A percentile compares a stretch with the other conserved stretches of the same genome.
These are phyloP conservation scores for Morphnarchus princeps DNA, from an alignment of 2,113 vertebrate genomes.

Conservation along the genomic window DNA sequence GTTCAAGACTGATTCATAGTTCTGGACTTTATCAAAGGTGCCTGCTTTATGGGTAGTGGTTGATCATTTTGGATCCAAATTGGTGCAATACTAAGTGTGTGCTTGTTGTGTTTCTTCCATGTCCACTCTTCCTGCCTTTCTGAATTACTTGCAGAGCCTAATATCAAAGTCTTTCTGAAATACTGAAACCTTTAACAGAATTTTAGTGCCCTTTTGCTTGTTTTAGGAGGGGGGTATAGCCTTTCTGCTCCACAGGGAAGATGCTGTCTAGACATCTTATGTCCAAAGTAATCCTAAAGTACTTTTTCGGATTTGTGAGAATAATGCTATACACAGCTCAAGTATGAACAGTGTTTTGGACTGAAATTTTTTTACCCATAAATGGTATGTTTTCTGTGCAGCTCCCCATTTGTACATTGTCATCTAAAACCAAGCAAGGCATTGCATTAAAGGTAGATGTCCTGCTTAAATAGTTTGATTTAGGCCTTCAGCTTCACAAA, in stretches of 20 bases:
- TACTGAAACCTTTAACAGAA: not conserved
- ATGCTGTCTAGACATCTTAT: not conserved
- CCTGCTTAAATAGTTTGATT: not conserved
- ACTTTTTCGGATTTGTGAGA: not conserved
- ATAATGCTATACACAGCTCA: not conserved
- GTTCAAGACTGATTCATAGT: not conserved
- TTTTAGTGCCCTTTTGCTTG: not conserved
- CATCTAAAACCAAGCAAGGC: not conserved
- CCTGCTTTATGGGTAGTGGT: not conserved
- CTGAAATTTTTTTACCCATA: not conserved
- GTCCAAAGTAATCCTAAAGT: not conserved
- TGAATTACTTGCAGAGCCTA: not conserved
- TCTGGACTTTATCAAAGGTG: not conserved
- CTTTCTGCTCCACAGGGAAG: not conserved
- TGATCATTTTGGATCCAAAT: not conserved
- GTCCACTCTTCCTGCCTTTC: not conserved
- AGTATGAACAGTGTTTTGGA: not conserved
- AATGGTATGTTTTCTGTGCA: not conserved
- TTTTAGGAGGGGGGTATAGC: not conserved
- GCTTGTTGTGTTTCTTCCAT: not conserved
- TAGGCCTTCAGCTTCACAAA: not conserved
- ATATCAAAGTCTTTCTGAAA: not conserved
- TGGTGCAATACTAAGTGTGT: not conserved
- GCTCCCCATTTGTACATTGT: not conserved
- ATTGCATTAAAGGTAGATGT: not conserved